phyloP scores from a whole-genome alignment of 2,888 invertebrate genomes.

The Leptopterna dolabrata region DNA sequence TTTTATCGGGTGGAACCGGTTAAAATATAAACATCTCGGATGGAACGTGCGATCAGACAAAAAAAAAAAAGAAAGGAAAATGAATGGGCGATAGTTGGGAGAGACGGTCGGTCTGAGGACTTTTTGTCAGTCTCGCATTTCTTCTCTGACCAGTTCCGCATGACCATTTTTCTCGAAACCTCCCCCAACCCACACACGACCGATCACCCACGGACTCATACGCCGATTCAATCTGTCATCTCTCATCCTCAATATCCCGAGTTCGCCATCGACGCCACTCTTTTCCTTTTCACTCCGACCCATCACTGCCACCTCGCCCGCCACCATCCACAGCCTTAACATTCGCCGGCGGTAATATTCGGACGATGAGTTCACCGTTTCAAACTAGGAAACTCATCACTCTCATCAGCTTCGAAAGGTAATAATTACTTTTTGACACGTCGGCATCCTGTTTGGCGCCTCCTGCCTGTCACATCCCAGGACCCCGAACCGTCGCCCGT shows the following conservation, averaged over 20 bases:
- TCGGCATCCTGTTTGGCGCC: not conserved
- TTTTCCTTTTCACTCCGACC: not conserved
- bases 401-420: not conserved
- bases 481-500: not conserved
- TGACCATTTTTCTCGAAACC: not conserved
- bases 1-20: not conserved
- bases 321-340: not conserved
- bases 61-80: not conserved
- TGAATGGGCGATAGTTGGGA: not conserved
- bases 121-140: not conserved
- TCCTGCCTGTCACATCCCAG: not conserved
- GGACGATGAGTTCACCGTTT: not conserved
- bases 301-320: no score
- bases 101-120: not conserved
- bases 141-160: not conserved
- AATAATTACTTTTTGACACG: not conserved
- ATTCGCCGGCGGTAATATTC: not conserved
- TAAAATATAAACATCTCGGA: not conserved
- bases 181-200: not conserved
- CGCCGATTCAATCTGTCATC: not conserved
- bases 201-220: not conserved
- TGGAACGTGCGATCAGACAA: not conserved
- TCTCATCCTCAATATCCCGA: not conserved
- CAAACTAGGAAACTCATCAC: not conserved
- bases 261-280: not conserved